Evolutionary conservation across 2,113 vertebrate genomes (phyloP), one percentile per base, ranked within the genome.

Genomic region (Guaruba guarouba): DNA sequence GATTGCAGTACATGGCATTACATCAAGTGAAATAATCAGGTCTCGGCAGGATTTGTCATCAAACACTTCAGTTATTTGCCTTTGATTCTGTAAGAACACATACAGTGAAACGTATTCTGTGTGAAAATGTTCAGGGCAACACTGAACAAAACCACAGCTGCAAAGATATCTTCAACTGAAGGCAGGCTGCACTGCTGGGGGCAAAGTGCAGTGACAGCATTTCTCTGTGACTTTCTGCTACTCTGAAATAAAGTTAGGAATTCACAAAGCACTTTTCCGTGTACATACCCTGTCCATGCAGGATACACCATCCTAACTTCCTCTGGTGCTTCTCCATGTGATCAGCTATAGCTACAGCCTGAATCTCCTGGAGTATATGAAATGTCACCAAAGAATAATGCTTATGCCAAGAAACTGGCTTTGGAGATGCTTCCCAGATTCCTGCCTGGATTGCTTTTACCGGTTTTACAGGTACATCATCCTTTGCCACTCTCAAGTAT

Each of bases 21-120:
- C 94, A 7, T 43, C 97, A 2, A 95, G 81, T 51, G 97, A 98
- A 39, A 95, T 98, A 13, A 90, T 97, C 28, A 43, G 70, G 5
- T 95, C 91, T n/a, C 98, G 98, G 98, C 97, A 98, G 81, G 91
- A 96, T 33, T 92, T 98, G 95, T 88, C 95, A 13, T 96, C 96
- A 24, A 55, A 75, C 37, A 35, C 83, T 31, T 93, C 97, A 1
- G 25, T 89, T 17, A 73, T 76, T 82, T 98, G 98, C 68, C 69
- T 37, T n/a, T 98, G 93, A 97, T 61, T 23, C 57, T 14, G 16
- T 67, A 2, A 67, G 85, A 10, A 3, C 15, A 6, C 5, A 19
- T 10, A 24, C 62, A 9, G 25, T 51, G 23, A 5, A 29, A 4
- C 0, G 7, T 52, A 3, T 9, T n/a, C 1, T 44, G 15, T 35